Percentiles rank a stretch among this genome's conserved stretches.
Evolutionary conservation across 2,888 invertebrate genomes (phyloP).

Genomic region (Crepidodera aurea): DNA sequence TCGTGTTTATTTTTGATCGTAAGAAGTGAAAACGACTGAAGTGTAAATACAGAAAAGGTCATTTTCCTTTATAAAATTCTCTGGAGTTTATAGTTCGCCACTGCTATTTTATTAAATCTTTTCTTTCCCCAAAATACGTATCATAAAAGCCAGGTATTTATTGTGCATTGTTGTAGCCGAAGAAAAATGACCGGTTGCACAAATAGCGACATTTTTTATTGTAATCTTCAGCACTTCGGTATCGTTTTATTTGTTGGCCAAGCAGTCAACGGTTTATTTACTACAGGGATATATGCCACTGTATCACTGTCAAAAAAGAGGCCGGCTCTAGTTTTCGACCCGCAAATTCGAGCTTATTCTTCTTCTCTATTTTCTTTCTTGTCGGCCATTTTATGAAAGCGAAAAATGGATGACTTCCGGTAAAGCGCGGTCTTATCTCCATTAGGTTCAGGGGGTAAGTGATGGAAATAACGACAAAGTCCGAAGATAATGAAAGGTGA

Average conservation of each 20-base stretch:
- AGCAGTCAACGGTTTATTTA: constrained; percentile 25
- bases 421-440: constrained; percentile 29
- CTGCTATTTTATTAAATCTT: background rate
- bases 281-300: constrained; percentile 38
- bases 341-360: constrained; percentile 29
- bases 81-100: background rate
- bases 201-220: constrained; percentile 7
- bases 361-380: constrained; percentile 29
- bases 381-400: constrained; percentile 29
- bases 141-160: constrained; percentile 3
- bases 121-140: background rate
- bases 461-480: constrained; percentile 24
- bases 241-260: constrained; percentile 15
- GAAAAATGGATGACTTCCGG: constrained; percentile 30
- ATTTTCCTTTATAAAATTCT: too few relatives aligned
- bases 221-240: constrained; percentile 4
- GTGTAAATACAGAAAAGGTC: too few relatives aligned
- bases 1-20: too few relatives aligned
- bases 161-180: constrained; percentile 5
- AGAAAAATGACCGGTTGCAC: constrained; percentile 11
- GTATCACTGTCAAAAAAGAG: constrained; percentile 41
- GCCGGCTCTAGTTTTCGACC: constrained; percentile 27
- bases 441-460: constrained; percentile 24
- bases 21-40: too few relatives aligned
- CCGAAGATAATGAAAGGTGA: constrained; percentile 27